Evolutionary conservation across 1,140 invertebrate genomes (phyloP).

Genomic region (Pinna nobilis): DNA sequence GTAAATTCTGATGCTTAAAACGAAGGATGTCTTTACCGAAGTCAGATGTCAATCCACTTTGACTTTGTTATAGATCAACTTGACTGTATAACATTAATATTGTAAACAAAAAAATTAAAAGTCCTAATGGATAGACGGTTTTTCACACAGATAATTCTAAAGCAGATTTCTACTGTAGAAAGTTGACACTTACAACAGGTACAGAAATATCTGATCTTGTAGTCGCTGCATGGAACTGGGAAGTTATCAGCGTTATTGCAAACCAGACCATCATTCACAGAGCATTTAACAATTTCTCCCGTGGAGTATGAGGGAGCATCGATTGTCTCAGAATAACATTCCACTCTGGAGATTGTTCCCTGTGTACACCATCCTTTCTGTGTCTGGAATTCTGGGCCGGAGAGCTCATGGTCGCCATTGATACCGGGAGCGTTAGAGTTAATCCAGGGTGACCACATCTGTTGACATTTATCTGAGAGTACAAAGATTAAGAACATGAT

Average conservation of each 20-base stretch:
- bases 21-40: no score
- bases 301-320: slow-evolving; percentile 46
- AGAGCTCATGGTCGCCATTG: slow-evolving; percentile 52
- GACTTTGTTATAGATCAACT: no score
- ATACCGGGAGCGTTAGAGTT: slow-evolving; percentile 44
- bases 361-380: slow-evolving; percentile 46
- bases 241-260: slow-evolving; percentile 58
- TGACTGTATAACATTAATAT: no score
- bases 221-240: slow-evolving; percentile 69
- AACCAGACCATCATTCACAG: slow-evolving; percentile 47
- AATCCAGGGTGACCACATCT: slow-evolving; percentile 53
- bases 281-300: slow-evolving; percentile 56
- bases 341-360: slow-evolving; percentile 50
- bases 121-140: not conserved
- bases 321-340: slow-evolving; percentile 49
- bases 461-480: no score
- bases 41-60: no score
- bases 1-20: no score
- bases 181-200: slow-evolving; percentile 62
- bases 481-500: no score
- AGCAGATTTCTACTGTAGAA: not conserved
- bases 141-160: not conserved
- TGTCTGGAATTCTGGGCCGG: slow-evolving; percentile 41
- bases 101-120: not conserved
- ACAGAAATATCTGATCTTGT: slow-evolving; percentile 74